Conservation (phyloP, 1,140 invertebrate genomes). For the Prorops nasuta region DNA sequence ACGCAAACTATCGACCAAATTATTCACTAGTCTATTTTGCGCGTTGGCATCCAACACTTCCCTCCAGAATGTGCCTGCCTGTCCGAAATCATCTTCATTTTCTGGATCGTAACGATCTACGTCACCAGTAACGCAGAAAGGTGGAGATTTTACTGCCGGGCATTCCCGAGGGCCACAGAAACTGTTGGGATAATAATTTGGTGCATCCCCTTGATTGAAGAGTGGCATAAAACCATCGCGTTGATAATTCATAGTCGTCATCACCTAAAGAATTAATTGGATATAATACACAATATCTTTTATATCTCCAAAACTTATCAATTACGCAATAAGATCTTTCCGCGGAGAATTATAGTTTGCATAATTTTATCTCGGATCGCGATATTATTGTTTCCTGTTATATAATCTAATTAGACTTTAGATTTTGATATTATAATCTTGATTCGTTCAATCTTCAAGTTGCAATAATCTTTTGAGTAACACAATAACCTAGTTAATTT, state of each 20-base stretch:
- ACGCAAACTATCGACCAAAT: slow-evolving; percentile 77
- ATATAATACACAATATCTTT: too few relatives aligned
- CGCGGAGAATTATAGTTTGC: too few relatives aligned
- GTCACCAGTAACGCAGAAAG: slow-evolving; percentile 61
- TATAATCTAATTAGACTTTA: too few relatives aligned
- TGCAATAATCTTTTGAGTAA: too few relatives aligned
- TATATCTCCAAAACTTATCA: too few relatives aligned
- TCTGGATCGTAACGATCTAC: slow-evolving; percentile 75
- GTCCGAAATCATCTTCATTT: slow-evolving; percentile 89
- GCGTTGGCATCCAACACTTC: slow-evolving; percentile 75
- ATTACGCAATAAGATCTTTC: too few relatives aligned
- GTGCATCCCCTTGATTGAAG: slow-evolving; percentile 73
- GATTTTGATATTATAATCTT: too few relatives aligned
- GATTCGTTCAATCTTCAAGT: too few relatives aligned
- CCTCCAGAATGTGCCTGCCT: slow-evolving; percentile 79
- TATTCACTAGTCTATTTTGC: slow-evolving; percentile 71
- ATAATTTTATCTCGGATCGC: too few relatives aligned
- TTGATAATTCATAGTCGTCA: slow-evolving; percentile 72
- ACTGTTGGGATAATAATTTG: slow-evolving; percentile 96
- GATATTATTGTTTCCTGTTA: too few relatives aligned
- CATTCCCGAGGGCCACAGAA: slow-evolving; percentile 77
- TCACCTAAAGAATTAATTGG: slow-evolving; percentile 29
- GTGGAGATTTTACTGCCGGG: slow-evolving; percentile 42
- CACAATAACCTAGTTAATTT: too few relatives aligned
- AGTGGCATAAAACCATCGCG: slow-evolving; percentile 78